Conservation (phyloP, 2,888 invertebrate genomes). For the Yponomeuta cagnagella region DNA sequence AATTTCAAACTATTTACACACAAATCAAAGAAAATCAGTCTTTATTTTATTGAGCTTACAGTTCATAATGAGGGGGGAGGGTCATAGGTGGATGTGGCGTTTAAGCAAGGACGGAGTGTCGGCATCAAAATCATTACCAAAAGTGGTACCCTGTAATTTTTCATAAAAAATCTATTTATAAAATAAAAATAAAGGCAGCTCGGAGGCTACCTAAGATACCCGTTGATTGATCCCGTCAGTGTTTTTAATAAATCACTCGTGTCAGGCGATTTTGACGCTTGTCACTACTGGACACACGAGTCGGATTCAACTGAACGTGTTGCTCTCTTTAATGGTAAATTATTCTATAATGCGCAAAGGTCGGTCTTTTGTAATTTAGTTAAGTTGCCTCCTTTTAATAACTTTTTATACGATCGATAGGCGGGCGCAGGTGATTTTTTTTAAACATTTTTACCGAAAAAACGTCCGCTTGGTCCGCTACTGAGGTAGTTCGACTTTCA, state of each 20-base stretch:
- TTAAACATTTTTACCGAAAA: conserved; percentile 35
- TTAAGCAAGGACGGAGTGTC: conserved; percentile 36
- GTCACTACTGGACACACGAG: conserved; percentile 56
- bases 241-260: conserved; percentile 61
- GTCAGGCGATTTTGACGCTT: conserved; percentile 65
- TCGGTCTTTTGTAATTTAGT: conserved; percentile 72
- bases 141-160: conserved; percentile 74
- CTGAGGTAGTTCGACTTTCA: conserved; percentile 69
- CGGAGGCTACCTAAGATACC: conserved; percentile 70
- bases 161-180: conserved; percentile 75
- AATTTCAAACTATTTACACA: conserved; percentile 22
- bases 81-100: conserved; percentile 43
- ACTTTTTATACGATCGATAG: conserved; percentile 52
- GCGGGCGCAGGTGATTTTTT: conserved; percentile 61
- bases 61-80: conserved; percentile 42
- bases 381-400: conserved; percentile 74
- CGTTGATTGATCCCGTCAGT: conserved; percentile 61
- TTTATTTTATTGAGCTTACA: conserved; percentile 50
- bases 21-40: conserved; percentile 46
- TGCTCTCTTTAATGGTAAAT: conserved; percentile 52
- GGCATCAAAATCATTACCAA: conserved; percentile 71
- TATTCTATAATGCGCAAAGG: conserved; percentile 69
- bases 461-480: conserved; percentile 44
- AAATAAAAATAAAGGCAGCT: conserved; percentile 68
- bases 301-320: conserved; percentile 46